Evolutionary conservation across 2,797 vertebrate genomes (phyloP), one percentile per base, ranked within the genome.

Genomic region (Phataginus tetradactyla): DNA sequence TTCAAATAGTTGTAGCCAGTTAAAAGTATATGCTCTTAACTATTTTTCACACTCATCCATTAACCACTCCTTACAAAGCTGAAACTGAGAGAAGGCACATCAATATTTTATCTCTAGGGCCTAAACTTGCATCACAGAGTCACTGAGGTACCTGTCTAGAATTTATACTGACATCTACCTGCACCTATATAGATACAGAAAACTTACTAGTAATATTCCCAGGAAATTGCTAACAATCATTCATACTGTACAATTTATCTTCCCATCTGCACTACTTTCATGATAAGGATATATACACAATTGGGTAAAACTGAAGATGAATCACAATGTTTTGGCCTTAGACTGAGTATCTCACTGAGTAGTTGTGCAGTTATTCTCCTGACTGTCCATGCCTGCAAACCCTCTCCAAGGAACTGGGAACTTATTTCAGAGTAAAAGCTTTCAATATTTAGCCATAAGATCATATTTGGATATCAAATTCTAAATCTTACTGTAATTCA

Each of bases 401-500:
- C 15, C 25, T 63, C 12, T n/a, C 20, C 8, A 39, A 68, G 27
- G 51, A 90, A 89, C n/a, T 32, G 83, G 75, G 57, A 95, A 71
- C 53, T 84, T 55, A 34, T 39, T 93, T 91, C 37, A 92, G 34
- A 92, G 79, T 27, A 18, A 93, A 69, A 94, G 66, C 6, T 81
- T 88, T 91, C 25, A 85, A 25, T 63, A 92, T 87, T 61, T 88
- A 64, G 34, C 34, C 23, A n/a, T 80, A 80, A 45, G 37, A 87
- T 64, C 49, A 77, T 20, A 27, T 59, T 74, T 91, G 45, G 37
- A 5, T 63, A 91, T 80, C 17, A 88, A 34, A 29, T 64, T 91
- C 83, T 95, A 92, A 92, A 92, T 83, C 20, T 78, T 81, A 94
- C 2, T 64, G 34, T 91, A 97, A 95, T 23, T 89, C 18, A 93